phyloP scores from a whole-genome alignment of 2,797 vertebrate species.

The Phataginus tricuspis region DNA sequence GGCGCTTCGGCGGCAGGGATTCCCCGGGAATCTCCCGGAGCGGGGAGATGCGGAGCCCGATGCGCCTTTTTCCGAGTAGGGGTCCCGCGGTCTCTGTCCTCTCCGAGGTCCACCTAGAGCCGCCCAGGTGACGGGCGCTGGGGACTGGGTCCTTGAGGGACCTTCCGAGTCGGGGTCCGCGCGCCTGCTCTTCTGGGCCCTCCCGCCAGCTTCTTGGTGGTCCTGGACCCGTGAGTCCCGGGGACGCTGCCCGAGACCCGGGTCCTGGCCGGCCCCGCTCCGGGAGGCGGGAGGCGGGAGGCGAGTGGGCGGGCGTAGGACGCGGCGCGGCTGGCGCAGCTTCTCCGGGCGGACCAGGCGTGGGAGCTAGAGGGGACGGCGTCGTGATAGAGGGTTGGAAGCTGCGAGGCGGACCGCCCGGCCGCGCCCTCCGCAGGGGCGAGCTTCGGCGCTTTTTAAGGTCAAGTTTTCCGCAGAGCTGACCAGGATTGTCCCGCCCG shows the following conservation, averaged over 20 bases:
- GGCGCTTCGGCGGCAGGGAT: not conserved
- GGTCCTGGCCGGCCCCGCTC: not conserved
- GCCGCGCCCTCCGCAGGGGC: not conserved
- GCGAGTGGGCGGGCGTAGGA: not conserved
- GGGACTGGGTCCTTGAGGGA: not conserved
- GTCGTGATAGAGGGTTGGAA: not conserved
- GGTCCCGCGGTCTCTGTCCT: not conserved
- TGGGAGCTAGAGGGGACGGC: too few species aligned
- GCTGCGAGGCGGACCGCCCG: not conserved
- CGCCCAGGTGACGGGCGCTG: not conserved
- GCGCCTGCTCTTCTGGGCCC: not conserved
- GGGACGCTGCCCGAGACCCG: not conserved
- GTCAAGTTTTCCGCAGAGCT: constrained; percentile 14
- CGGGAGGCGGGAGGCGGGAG: not conserved
- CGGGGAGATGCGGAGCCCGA: not conserved
- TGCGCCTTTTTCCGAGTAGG: not conserved
- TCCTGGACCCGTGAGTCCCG: not conserved
- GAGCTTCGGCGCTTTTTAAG: not conserved
- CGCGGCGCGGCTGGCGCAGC: not conserved
- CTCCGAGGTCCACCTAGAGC: not conserved
- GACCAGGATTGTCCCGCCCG: not conserved
- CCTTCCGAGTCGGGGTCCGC: not conserved
- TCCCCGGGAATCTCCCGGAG: not conserved
- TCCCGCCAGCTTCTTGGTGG: not conserved
- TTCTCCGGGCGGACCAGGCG: not conserved